These are phyloP conservation scores for Burhinus oedicnemus DNA, from an alignment of 2,113 vertebrate genomes.

Conservation along the genomic window DNA sequence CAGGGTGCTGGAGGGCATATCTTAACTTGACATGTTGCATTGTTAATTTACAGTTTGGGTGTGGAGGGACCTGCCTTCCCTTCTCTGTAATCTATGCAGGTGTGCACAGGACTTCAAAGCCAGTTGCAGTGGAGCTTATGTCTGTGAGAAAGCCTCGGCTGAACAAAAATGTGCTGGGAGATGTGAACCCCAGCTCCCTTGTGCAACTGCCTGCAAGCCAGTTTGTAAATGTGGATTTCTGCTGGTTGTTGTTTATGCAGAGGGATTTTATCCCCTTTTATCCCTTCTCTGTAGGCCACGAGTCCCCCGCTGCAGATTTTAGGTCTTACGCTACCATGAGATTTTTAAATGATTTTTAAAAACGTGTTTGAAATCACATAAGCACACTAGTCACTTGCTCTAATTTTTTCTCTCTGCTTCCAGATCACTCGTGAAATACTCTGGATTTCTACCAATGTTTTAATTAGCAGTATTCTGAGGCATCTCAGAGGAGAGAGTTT, in stretches of 20 bases:
- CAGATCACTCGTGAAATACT: neutral
- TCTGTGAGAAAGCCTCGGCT: neutral
- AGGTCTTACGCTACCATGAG: neutral
- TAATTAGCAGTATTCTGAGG: neutral
- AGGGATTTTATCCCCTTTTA: neutral
- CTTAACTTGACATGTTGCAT: constrained; percentile 71
- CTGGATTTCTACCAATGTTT: neutral
- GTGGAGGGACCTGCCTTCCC: constrained; percentile 69
- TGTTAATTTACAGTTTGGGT: constrained; percentile 77
- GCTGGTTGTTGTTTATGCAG: neutral
- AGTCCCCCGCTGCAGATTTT: neutral
- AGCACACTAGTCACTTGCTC: neutral
- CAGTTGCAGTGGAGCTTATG: constrained; percentile 39
- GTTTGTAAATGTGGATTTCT: neutral
- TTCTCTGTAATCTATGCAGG: constrained; percentile 75
- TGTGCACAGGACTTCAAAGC: constrained; percentile 77
- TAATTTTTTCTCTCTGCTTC: neutral
- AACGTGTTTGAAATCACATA: neutral
- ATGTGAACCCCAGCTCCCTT: neutral
- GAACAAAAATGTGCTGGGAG: constrained; percentile 14
- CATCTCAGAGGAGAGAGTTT: neutral
- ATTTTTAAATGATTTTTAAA: neutral
- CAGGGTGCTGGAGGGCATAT: constrained; percentile 74
- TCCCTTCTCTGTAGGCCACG: neutral
- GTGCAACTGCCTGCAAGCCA: neutral